phyloP scores from a whole-genome alignment of 2,888 invertebrate genomes.

The Acanthosepion pharaonis region DNA sequence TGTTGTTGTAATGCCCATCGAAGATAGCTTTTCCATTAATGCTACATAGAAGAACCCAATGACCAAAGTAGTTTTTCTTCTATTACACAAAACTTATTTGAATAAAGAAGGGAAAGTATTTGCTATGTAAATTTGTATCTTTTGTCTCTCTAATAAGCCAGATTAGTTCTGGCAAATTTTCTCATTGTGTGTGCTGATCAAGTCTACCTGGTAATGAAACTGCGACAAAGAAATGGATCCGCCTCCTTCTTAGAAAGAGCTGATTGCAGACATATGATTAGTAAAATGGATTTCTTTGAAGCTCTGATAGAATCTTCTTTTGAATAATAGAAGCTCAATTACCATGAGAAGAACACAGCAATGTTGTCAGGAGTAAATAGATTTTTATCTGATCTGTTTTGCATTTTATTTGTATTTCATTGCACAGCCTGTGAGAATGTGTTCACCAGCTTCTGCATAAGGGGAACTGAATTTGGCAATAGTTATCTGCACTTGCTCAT shows the following conservation, averaged over 20 bases:
- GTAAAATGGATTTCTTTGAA: neutral
- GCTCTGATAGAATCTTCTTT: neutral
- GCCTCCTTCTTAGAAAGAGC: neutral
- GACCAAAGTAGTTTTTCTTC: neutral
- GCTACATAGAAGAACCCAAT: neutral
- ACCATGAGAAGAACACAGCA: neutral
- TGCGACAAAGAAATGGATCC: neutral
- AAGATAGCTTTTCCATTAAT: neutral
- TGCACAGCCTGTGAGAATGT: no score
- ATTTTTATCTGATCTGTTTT: neutral
- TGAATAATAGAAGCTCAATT: neutral
- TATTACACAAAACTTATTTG: neutral
- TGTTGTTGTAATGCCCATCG: neutral
- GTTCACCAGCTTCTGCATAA: no score
- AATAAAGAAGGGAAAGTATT: neutral
- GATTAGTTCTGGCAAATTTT: neutral
- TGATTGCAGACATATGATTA: slow-evolving; percentile 15
- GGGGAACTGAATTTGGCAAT: no score
- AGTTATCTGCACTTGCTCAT: neutral
- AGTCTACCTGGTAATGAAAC: neutral
- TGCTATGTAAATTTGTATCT: neutral
- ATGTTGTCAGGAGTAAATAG: neutral
- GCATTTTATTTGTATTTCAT: neutral
- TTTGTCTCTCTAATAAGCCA: neutral
- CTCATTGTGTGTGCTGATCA: neutral